Percentiles rank a stretch among this genome's conserved stretches.
phyloP scores from a whole-genome alignment of 2,113 vertebrate species.

The Acrocephalus kingi region DNA sequence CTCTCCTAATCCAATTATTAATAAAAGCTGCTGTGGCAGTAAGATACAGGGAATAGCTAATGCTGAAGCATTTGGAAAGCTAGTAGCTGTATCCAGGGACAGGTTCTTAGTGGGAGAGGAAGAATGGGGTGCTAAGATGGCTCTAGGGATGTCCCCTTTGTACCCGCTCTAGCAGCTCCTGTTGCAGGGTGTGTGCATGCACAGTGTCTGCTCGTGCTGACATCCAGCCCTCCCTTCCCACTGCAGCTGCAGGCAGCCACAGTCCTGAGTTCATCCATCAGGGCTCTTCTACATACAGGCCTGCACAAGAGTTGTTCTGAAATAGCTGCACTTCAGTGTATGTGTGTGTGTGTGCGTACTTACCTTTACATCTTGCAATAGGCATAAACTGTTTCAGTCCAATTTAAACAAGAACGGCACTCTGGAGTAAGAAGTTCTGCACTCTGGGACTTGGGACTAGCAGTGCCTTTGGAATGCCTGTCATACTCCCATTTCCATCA shows the following conservation, averaged over 20 bases:
- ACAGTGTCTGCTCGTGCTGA: accelerated
- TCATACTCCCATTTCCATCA: neutral
- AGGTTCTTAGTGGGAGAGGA: neutral
- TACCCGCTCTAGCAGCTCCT: neutral
- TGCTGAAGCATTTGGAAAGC: neutral
- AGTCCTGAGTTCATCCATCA: neutral
- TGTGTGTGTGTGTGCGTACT: neutral
- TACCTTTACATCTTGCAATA: neutral
- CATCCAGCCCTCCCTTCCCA: neutral
- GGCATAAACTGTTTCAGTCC: neutral
- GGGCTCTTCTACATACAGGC: neutral
- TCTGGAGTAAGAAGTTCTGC: neutral
- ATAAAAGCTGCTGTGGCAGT: neutral
- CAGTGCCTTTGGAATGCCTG: neutral
- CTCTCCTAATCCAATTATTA: neutral
- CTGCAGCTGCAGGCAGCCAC: neutral
- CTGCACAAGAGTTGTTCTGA: neutral
- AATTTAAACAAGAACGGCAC: neutral
- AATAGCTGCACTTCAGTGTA: neutral
- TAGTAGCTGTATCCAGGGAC: neutral
- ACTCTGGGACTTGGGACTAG: neutral
- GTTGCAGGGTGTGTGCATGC: neutral
- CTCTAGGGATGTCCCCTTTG: neutral
- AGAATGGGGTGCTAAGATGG: neutral
- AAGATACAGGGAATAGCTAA: neutral